Evolutionary conservation across 1,140 invertebrate species (phyloP), one percentile per base, ranked within the genome.

Genomic region (Drosophila lini): DNA sequence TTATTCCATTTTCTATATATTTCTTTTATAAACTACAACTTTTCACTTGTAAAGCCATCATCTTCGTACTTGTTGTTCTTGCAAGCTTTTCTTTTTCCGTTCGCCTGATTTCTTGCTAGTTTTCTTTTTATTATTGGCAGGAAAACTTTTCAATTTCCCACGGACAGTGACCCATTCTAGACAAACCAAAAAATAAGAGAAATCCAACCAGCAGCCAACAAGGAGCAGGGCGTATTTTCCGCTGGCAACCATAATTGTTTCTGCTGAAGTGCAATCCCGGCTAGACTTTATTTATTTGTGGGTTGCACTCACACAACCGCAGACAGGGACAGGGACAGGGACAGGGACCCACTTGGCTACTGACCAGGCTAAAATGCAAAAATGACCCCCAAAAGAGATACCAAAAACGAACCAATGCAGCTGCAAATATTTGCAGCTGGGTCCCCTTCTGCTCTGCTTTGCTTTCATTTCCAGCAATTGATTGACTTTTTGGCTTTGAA

Each of bases 201-300:
- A 50, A 50, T 16, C 28, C 28, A 32, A 8, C 34, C 32, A 10
- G 6, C 3, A 10, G 25, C 8, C 25, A 32, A 25, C 34, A n/a
- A 25, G 34, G 13, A 38, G 34, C 8, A 38, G 52, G 52, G 34
- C 34, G 13, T 47, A 25, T 32, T 44, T 19, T 57, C 74, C 74
- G 60, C 50, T 85, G 69, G 74, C 78, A 74, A 75, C 60, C 78
- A 78, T 84, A 84, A 84, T 84, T 84, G 82, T 84, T 84, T 84
- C 44, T 75, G 52, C 38, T 68, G 77, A 79, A 85, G 82, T 71
- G 82, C 64, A 65, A 67, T 61, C 40, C 45, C 50, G 81, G 81
- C 81, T 85, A 85, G 81, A 85, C 81, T 86, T 82, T 85, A 85
- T 85, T 85, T 85, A 86, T 85, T 85, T 85, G 81, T 85, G 71